Conservation (phyloP, 2,888 invertebrate species). For the Eupelmus urozonus region DNA sequence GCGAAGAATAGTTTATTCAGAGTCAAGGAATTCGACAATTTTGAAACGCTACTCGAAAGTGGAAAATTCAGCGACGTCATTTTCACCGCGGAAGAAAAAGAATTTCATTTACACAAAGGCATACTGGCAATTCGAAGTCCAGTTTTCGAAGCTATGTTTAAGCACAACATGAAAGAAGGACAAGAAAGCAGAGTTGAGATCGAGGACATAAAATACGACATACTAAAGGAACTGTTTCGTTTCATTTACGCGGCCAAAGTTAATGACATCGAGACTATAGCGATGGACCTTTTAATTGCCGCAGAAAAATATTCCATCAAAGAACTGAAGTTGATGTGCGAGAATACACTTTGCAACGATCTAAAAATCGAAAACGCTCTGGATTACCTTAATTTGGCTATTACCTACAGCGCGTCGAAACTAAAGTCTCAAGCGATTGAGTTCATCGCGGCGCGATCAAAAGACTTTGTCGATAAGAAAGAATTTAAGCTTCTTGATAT, state of each 20-base stretch:
- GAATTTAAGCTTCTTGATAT: too few species aligned
- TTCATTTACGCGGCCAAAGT: background rate
- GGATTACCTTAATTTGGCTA: background rate
- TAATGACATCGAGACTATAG: background rate
- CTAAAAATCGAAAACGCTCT: background rate
- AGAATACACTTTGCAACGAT: background rate
- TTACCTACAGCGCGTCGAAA: background rate
- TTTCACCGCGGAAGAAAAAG: background rate
- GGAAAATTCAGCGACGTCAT: background rate
- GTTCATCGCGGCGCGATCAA: too few species aligned
- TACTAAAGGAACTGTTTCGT: background rate
- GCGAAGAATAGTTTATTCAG: too few species aligned
- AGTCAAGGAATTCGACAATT: too few species aligned
- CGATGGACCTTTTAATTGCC: background rate
- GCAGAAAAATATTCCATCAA: background rate
- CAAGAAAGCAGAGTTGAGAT: background rate
- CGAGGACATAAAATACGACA: background rate
- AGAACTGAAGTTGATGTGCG: background rate
- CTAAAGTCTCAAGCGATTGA: background rate
- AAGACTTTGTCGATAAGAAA: too few species aligned
- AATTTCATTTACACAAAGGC: background rate
- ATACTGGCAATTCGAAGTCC: background rate
- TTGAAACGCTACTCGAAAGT: background rate
- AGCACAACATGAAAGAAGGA: background rate
- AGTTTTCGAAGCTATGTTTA: slow-evolving; percentile 3